phyloP scores from a whole-genome alignment of 1,140 invertebrate species.

The Pantala flavescens region DNA sequence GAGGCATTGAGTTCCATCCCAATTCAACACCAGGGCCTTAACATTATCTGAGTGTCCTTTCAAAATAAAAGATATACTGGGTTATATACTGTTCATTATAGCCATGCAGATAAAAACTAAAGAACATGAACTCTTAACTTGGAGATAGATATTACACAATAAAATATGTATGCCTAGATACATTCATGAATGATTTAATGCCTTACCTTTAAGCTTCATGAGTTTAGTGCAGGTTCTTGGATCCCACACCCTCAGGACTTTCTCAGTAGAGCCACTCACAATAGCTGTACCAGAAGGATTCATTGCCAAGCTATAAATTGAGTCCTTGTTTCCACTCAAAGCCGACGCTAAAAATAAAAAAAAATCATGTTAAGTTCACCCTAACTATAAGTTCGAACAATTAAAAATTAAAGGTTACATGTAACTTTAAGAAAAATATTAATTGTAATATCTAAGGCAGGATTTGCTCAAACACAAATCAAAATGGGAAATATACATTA shows the following conservation, averaged over 20 bases:
- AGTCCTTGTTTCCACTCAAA: slow-evolving; percentile 92
- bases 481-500: no score
- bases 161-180: no score
- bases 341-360: slow-evolving; percentile 66
- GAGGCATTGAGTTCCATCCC: slow-evolving; percentile 88
- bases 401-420: background rate
- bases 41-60: slow-evolving; percentile 94
- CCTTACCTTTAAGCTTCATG: slow-evolving; percentile 78
- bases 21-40: slow-evolving; percentile 84
- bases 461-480: no score
- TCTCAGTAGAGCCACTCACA: slow-evolving; percentile 94
- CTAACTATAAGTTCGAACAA: slow-evolving; percentile 19
- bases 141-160: no score
- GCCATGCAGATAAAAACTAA: no score
- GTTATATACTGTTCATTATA: background rate
- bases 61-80: slow-evolving; percentile 16
- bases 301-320: slow-evolving; percentile 98
- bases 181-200: no score
- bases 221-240: slow-evolving; percentile 86
- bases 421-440: background rate
- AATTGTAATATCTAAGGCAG: background rate
- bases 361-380: no score
- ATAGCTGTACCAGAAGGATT: slow-evolving; percentile 92
- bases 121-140: no score
- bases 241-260: slow-evolving; percentile 94